phyloP scores from a whole-genome alignment of 2,113 vertebrate species.

The Chaetura pelagica region DNA sequence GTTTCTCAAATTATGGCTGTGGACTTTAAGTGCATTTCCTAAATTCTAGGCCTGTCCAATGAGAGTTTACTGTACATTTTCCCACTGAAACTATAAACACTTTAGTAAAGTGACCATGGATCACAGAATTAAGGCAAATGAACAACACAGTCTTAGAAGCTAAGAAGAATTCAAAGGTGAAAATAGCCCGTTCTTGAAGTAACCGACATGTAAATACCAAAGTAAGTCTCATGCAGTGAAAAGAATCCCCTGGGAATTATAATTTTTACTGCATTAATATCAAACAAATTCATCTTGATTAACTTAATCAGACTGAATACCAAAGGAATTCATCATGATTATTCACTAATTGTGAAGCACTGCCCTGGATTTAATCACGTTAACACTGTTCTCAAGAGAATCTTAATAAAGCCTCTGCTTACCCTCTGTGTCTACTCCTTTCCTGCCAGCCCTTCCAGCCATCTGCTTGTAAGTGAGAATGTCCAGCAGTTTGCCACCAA shows the following conservation, averaged over 20 bases:
- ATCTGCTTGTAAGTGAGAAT: constrained; percentile 96
- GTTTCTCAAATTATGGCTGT: not conserved
- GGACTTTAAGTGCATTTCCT: not conserved
- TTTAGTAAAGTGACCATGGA: not conserved
- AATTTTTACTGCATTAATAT: constrained; percentile 40
- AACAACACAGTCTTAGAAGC: not conserved
- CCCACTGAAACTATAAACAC: not conserved
- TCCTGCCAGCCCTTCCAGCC: constrained; percentile 94
- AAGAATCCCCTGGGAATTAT: not conserved
- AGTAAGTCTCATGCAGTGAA: not conserved
- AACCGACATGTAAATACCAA: not conserved
- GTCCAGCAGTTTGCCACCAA: constrained; percentile 88
- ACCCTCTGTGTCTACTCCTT: constrained; percentile 93
- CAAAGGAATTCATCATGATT: constrained; percentile 37
- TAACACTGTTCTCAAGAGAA: not conserved
- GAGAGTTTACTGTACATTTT: not conserved
- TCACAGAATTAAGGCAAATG: not conserved
- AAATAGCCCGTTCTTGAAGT: not conserved
- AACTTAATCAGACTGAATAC: constrained; percentile 22
- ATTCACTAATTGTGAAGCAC: not conserved
- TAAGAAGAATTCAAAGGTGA: not conserved
- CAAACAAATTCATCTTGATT: constrained; percentile 56
- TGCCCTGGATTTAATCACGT: constrained; percentile 41
- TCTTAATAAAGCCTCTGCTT: constrained; percentile 37
- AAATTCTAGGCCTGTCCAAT: not conserved